Conservation (phyloP, 2,888 invertebrate genomes). For the Lathronympha strigana region DNA sequence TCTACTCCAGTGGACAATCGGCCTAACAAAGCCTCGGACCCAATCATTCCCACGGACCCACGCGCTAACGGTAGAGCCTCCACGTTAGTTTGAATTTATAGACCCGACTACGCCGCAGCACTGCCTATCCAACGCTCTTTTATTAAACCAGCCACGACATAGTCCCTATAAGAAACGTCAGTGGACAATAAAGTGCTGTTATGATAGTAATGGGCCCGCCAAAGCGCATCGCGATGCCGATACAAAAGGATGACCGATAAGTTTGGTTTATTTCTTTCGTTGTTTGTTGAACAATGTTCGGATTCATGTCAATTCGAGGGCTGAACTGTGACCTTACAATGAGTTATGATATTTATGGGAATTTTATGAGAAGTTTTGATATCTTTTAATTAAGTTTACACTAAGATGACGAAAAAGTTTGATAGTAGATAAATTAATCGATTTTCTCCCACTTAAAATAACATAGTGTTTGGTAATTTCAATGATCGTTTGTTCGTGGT, state of each 20-base stretch:
- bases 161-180: conserved; percentile 22
- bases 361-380: conserved; percentile 2
- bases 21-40: conserved; percentile 81
- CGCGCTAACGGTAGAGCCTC: conserved; percentile 80
- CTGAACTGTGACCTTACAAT: conserved; percentile 54
- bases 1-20: conserved; percentile 82
- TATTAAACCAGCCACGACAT: conserved; percentile 33
- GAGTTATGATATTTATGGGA: conserved; percentile 29
- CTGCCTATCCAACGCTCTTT: conserved; percentile 61
- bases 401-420: not conserved
- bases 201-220: conserved; percentile 48
- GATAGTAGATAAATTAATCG: not conserved
- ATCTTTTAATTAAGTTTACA: conserved; percentile 6
- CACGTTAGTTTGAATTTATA: conserved; percentile 77
- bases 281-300: conserved; percentile 68
- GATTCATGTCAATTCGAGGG: conserved; percentile 63
- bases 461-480: too few relatives aligned
- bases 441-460: too few relatives aligned
- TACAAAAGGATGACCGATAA: conserved; percentile 83
- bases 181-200: conserved; percentile 37
- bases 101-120: conserved; percentile 66
- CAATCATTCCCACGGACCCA: conserved; percentile 84
- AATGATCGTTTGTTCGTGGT: too few relatives aligned
- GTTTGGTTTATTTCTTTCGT: conserved; percentile 75
- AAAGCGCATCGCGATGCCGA: conserved; percentile 71